Evolutionary conservation across 2,113 vertebrate species (phyloP).

Genomic region (Cervus canadensis): DNA sequence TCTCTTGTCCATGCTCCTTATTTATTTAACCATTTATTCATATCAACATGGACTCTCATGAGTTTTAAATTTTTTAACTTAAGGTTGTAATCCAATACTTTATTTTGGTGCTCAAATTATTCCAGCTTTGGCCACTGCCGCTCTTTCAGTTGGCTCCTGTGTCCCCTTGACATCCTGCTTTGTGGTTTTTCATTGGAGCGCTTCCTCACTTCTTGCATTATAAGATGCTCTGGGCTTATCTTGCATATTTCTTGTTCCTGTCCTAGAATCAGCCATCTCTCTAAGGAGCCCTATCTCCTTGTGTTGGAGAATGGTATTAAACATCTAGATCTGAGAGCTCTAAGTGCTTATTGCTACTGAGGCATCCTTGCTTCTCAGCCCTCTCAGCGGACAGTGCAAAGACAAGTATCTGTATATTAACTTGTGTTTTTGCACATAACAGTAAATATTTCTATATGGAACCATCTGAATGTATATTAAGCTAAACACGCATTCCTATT

Average conservation of each 20-base stretch:
- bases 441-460: background rate
- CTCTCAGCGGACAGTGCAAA: background rate
- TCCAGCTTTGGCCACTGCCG: background rate
- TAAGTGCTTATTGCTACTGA: background rate
- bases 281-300: background rate
- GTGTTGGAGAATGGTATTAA: background rate
- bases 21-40: background rate
- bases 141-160: background rate
- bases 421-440: background rate
- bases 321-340: background rate
- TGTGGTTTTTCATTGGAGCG: background rate
- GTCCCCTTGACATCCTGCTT: background rate
- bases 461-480: background rate
- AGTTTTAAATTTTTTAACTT: background rate
- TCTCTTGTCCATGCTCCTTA: background rate
- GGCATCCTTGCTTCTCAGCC: background rate
- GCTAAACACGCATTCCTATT: background rate
- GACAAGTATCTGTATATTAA: background rate
- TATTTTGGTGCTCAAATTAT: background rate
- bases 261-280: background rate
- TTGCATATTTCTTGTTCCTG: background rate
- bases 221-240: background rate
- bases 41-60: background rate
- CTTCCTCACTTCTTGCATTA: background rate
- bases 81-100: background rate